Evolutionary conservation across 2,113 vertebrate species (phyloP), one percentile per base, ranked within the genome.

Genomic region (Callorhinus ursinus): DNA sequence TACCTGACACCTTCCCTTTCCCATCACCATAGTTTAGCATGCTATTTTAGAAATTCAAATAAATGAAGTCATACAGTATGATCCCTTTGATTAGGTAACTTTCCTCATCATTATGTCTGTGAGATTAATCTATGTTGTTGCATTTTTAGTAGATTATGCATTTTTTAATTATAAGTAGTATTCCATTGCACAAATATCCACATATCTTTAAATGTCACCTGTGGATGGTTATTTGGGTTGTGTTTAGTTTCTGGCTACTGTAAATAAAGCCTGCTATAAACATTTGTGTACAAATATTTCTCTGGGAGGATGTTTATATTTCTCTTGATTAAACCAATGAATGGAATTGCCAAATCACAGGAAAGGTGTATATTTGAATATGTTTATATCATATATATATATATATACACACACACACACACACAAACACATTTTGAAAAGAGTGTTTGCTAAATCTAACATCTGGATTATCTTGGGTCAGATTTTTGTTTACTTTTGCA

Each of bases 161-260:
- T 92, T 53, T 26, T 92, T 92, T 92, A 72, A 74, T 87, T 59
- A 10, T 87, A 63, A 51, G n/a, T 19, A 95, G 14, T 92, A 42
- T 33, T 80, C 24, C 18, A 89, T 49, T 86, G 31, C 53, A 79
- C 11, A 21, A 31, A 71, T 49, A 39, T 59, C 22, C 24, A 67
- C 24, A 7, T 19, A 22, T n/a, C 55, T 63, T 36, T 59, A 28
- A 76, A 76, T 16, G 7, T 49, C 74, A 76, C 74, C 7, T 28
- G 9, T 67, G 88, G 19, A 59, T 82, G 22, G 18, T 24, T 65
- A 13, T 87, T 65, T 57, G n/a, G 10, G 19, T 57, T 88, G 26
- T 63, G 88, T 93, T 89, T 39, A 26, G 46, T 74, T 87, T 91
- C 11, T 72, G 55, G 21, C 42, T 88, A 16, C 74, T 46, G 4